Percentiles rank a stretch among this genome's conserved stretches.
Evolutionary conservation across 2,888 invertebrate species (phyloP).

Genomic region (Melanophora roralis): DNA sequence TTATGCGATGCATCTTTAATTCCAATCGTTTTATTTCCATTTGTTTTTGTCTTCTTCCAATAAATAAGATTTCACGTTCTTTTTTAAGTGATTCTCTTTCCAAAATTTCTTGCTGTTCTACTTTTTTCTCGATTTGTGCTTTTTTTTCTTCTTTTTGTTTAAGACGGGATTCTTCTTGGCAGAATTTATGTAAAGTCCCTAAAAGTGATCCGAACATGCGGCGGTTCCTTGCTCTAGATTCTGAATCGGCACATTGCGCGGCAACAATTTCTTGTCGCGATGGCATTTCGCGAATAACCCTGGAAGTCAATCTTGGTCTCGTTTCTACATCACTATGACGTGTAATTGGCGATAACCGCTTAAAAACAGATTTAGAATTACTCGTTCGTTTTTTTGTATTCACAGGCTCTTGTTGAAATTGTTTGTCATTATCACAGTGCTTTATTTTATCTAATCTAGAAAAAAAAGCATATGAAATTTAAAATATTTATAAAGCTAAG

Average conservation of each 20-base stretch:
- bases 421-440: constrained; percentile 45
- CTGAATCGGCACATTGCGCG: constrained; percentile 89
- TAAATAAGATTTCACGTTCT: constrained; percentile 90
- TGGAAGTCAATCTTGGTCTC: constrained; percentile 83
- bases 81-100: constrained; percentile 91
- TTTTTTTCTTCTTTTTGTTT: constrained; percentile 92
- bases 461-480: background rate
- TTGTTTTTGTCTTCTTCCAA: constrained; percentile 91
- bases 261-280: constrained; percentile 88
- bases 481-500: too few species aligned
- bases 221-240: constrained; percentile 89
- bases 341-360: constrained; percentile 68
- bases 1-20: constrained; percentile 91
- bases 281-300: constrained; percentile 91
- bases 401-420: constrained; percentile 38
- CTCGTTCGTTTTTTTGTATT: constrained; percentile 69
- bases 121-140: constrained; percentile 89
- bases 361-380: constrained; percentile 72
- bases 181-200: constrained; percentile 96
- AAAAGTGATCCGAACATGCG: constrained; percentile 97
- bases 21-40: constrained; percentile 92
- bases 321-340: constrained; percentile 68
- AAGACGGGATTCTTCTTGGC: constrained; percentile 93
- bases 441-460: constrained; percentile 48
- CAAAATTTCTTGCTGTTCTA: constrained; percentile 92